A percentile compares a stretch with the other conserved stretches of the same genome.
These are phyloP conservation scores for Zapornia atra DNA, from an alignment of 2,113 vertebrate genomes.

Conservation along the genomic window DNA sequence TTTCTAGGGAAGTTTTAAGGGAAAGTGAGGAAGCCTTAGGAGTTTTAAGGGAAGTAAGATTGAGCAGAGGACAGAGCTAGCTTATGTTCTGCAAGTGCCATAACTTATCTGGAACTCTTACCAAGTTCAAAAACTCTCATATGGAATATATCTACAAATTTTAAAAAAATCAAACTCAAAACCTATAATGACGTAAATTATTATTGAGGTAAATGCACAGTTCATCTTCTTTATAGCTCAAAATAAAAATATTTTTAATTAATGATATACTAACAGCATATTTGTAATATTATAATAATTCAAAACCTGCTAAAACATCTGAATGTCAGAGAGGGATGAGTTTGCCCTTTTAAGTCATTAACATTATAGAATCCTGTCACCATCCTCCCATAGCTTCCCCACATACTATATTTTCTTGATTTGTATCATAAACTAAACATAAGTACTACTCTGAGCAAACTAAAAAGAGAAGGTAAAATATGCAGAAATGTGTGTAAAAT, in stretches of 20 bases:
- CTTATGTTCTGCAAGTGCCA: background rate
- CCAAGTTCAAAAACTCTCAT: background rate
- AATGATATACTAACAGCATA: background rate
- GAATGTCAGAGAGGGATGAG: background rate
- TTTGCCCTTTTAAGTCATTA: background rate
- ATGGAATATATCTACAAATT: background rate
- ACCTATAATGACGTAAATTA: background rate
- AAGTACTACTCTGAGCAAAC: background rate
- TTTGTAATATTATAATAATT: background rate
- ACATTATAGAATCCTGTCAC: background rate
- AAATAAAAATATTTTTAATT: background rate
- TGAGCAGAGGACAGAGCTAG: background rate
- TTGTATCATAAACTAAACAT: background rate
- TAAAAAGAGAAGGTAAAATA: background rate
- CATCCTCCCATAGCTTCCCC: fast-evolving
- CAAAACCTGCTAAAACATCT: background rate
- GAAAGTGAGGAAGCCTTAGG: too few species aligned
- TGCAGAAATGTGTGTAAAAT: background rate
- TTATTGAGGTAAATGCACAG: background rate
- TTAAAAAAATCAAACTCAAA: background rate
- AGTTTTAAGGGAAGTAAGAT: background rate
- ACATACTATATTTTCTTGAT: background rate
- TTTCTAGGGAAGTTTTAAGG: too few species aligned
- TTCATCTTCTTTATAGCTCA: background rate
- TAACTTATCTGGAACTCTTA: background rate